Conservation (phyloP, 2,888 invertebrate species). For the Drosophila buzzatii region DNA sequence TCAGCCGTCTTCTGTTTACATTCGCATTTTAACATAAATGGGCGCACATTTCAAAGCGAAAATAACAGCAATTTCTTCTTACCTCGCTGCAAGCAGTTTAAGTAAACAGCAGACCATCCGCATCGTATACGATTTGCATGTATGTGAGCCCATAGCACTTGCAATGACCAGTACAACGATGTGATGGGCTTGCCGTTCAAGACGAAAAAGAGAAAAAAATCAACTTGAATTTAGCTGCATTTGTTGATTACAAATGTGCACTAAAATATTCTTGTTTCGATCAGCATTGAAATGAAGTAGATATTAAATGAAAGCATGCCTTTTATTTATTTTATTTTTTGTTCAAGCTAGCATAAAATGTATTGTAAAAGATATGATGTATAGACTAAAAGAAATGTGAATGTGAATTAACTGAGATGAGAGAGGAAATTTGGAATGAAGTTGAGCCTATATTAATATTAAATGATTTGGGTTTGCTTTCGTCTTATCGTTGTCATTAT, state of each 20-base stretch:
- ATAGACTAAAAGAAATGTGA: too few species aligned
- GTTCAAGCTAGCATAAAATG: too few species aligned
- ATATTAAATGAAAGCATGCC: background rate
- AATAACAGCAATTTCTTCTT: slow-evolving; percentile 26
- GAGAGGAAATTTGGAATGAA: too few species aligned
- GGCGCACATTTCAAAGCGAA: slow-evolving; percentile 40
- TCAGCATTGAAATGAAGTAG: background rate
- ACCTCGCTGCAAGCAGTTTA: slow-evolving; percentile 9
- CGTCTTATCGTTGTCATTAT: too few species aligned
- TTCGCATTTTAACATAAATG: slow-evolving; percentile 37
- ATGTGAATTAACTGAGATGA: too few species aligned
- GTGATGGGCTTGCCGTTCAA: background rate
- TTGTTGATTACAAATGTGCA: background rate
- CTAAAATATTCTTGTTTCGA: background rate
- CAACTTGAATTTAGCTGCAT: background rate
- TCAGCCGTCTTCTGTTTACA: slow-evolving; percentile 37
- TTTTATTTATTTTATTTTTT: too few species aligned
- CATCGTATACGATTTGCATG: slow-evolving; percentile 1
- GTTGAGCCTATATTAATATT: too few species aligned
- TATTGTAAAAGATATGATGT: too few species aligned
- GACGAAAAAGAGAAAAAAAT: background rate
- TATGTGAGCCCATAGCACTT: background rate
- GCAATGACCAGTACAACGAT: slow-evolving; percentile 9
- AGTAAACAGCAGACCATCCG: slow-evolving; percentile 11
- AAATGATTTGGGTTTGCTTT: too few species aligned